Evolutionary conservation across 2,797 vertebrate species (phyloP), one percentile per base, ranked within the genome.

Genomic region (Gallinago stenura): DNA sequence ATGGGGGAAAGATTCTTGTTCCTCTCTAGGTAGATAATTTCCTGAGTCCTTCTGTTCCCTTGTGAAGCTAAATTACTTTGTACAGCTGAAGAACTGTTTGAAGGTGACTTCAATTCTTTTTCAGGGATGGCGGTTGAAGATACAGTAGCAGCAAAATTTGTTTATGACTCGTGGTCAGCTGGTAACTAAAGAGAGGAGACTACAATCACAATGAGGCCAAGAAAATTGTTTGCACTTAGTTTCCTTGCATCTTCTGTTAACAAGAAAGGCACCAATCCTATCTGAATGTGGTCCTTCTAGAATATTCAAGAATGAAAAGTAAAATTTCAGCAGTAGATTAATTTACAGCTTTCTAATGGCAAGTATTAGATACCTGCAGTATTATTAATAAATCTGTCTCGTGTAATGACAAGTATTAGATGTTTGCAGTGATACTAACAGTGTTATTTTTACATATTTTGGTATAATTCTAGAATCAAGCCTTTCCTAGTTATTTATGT

Each of bases 41-140:
- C 26, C 17, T 5, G 45, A 56, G 51, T 76, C n/a, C 28, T 79
- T 6, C 30, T 70, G 4, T 83, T 51, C 20, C 8, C 4, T 91
- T 86, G 16, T 43, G 10, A 82, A 85, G 19, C 39, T 39, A 28
- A 56, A 57, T 83, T 72, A 50, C 56, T 90, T 87, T 64, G n/a
- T 70, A 19, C 18, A 50, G 41, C 16, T 48, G 20, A 91, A 37
- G 33, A 48, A 12, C 22, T 69, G 45, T 51, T 73, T 90, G 60
- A 93, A 85, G 33, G 6, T 94, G 26, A 95, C 61, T 82, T 81
- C 17, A 25, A 41, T 95, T 96, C 26, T 66, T 6, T 98, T 98
- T 65, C 95, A 99, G 99, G 99, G 37, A 99, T 99, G 98, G 99
- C 98, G 0, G 97, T 99, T 93, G 98, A 99, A 97, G 99, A 99